Base-by-base conservation (phyloP, 2,888 invertebrate species). In the Notodonta ziczac region DNA sequence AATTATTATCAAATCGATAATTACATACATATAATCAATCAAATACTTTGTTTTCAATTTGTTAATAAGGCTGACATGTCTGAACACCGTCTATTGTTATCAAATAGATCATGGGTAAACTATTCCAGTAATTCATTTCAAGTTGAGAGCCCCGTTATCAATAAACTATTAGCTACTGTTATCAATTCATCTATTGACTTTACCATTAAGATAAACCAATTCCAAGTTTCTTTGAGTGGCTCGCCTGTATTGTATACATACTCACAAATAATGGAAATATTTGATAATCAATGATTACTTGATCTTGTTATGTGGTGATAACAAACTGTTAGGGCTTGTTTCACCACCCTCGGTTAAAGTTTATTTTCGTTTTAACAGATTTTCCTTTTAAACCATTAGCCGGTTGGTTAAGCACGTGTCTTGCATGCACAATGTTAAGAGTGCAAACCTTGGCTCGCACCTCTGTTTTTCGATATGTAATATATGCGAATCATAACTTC, bases 51-150 rank as follows among this genome's bases (percentile, higher is more conserved):
- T 24, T 24, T 24, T 35, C 35, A 35, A 35, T 35, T 35, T 35
- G 35, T 35, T 35, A 2, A 35, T 35, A 35, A 35, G 24, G 40
- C 16, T 8, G 40, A 40, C 24, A 40, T 50, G 48, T 50, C 10
- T 50, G 39, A 5, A 40, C 39, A 50, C 50, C 24, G 42, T 51
- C 40, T 51, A 57, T 57, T 51, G 32, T 13, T 16, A n/a, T 46
- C 13, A 40, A 51, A 39, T 57, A 40, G 39, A 57, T 57, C 39
- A 57, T 39, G 12, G 39, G 39, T 14, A 57, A 44, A 57, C 14
- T 7, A 50, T 32, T n/a, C 16, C 42, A 58, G 40, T 70, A 54
- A 66, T 54, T 51, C 16, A n/a, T 62, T 70, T 60, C 39, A n/a
- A 50, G 56, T 48, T 51, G 16, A 69, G 58, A 55, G 12, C 32